Evolutionary conservation across 2,797 vertebrate genomes (phyloP).

Genomic region (Rhinichthys osculus): DNA sequence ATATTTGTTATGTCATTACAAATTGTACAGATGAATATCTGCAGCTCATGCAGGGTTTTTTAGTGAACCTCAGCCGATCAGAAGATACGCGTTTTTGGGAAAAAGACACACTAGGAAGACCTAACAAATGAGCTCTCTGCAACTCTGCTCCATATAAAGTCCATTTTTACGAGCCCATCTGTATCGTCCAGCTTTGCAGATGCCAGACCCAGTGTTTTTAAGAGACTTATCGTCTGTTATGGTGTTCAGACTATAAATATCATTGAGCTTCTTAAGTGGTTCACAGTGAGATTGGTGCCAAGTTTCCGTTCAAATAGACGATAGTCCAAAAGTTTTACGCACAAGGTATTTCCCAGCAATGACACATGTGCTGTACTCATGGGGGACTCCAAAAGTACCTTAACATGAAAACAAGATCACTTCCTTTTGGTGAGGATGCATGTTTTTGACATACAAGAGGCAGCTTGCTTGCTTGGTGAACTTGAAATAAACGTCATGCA

Average conservation of each 20-base stretch:
- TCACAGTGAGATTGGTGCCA: slow-evolving; percentile 64
- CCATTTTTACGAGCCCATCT: slow-evolving; percentile 19
- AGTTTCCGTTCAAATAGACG: slow-evolving; percentile 72
- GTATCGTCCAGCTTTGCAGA: slow-evolving; percentile 24
- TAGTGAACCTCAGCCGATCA: background rate
- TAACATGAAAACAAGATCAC: slow-evolving; percentile 27
- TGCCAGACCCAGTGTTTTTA: slow-evolving; percentile 34
- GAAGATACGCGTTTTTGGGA: background rate
- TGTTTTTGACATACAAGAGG: background rate
- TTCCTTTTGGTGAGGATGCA: background rate
- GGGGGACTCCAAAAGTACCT: slow-evolving; percentile 45
- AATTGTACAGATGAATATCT: slow-evolving; percentile 1
- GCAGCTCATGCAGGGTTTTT: background rate
- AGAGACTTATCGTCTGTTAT: slow-evolving; percentile 57
- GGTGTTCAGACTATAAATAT: slow-evolving; percentile 51
- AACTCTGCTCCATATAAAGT: slow-evolving; percentile 35
- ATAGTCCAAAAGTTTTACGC: slow-evolving; percentile 57
- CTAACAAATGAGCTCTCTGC: background rate
- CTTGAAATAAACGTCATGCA: background rate
- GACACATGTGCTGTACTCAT: slow-evolving; percentile 55
- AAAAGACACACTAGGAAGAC: background rate
- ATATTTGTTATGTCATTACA: slow-evolving; percentile 13
- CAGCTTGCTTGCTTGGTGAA: slow-evolving; percentile 4
- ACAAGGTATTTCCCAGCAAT: slow-evolving; percentile 74
- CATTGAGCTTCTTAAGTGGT: slow-evolving; percentile 44